A percentile compares a stretch with the other conserved stretches of the same genome.
phyloP scores from a whole-genome alignment of 2,113 vertebrate genomes.

The Stictonetta naevosa region DNA sequence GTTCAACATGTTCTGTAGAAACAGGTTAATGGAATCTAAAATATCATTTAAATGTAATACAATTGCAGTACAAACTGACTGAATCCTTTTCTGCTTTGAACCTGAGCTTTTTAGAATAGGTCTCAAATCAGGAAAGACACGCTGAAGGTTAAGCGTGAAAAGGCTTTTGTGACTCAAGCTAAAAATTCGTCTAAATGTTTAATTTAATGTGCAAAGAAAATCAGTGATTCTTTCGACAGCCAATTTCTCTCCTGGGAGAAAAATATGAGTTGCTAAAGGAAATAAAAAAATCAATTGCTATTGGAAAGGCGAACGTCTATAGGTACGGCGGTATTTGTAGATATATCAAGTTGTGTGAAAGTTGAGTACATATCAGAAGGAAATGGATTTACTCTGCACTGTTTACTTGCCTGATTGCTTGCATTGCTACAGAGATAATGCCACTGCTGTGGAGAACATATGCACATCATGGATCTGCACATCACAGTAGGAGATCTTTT shows the following conservation, averaged over 20 bases:
- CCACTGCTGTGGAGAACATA: neutral
- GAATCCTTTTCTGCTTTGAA: neutral
- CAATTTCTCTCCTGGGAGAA: neutral
- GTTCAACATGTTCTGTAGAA: neutral
- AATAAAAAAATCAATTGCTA: neutral
- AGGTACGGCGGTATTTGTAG: neutral
- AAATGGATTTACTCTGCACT: neutral
- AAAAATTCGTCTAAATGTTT: neutral
- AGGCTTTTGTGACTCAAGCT: neutral
- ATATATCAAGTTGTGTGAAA: neutral
- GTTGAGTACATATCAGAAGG: neutral
- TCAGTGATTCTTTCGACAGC: neutral
- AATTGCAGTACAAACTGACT: neutral
- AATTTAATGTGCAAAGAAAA: neutral
- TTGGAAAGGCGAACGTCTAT: neutral
- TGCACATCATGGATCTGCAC: fast-evolving
- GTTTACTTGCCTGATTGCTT: neutral
- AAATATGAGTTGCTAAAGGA: neutral
- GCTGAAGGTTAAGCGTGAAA: neutral
- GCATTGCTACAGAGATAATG: neutral
- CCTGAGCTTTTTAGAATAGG: neutral
- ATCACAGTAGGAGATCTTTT: neutral
- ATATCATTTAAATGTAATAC: conserved; percentile 15
- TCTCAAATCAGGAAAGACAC: neutral
- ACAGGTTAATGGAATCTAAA: neutral